Percentiles rank a stretch among this genome's conserved stretches.
phyloP scores from a whole-genome alignment of 2,113 vertebrate species.

The Ctenomys sociabilis region DNA sequence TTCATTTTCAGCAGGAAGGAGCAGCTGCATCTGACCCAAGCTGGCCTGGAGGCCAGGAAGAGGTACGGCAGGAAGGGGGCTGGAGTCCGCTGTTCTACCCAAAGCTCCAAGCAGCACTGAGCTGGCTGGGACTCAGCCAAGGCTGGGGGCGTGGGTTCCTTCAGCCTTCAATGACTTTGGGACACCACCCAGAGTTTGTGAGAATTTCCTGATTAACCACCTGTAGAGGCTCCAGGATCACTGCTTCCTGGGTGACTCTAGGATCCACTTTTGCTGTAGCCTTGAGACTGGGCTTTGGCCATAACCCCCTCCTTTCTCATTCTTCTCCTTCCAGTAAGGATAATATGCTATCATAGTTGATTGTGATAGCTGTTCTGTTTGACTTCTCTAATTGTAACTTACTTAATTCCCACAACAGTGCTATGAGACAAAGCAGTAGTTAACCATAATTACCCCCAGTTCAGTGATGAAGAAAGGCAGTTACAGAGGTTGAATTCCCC shows the following conservation, averaged over 20 bases:
- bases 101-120: neutral
- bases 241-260: neutral
- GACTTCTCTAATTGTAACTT: constrained; percentile 15
- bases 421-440: neutral
- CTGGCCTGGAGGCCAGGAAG: neutral
- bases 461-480: constrained; percentile 38
- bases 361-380: neutral
- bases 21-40: neutral
- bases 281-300: neutral
- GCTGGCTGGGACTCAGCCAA: neutral
- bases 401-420: neutral
- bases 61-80: neutral
- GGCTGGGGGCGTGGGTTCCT: neutral
- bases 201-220: neutral
- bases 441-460: neutral
- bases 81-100: neutral
- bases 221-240: neutral
- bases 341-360: neutral
- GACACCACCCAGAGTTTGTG: neutral
- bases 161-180: neutral
- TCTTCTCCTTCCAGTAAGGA: neutral
- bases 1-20: neutral
- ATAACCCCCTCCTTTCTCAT: neutral
- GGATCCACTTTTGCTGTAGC: neutral
- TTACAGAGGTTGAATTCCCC: neutral